phyloP scores from a whole-genome alignment of 2,113 vertebrate genomes.

The Toxotes chatareus region DNA sequence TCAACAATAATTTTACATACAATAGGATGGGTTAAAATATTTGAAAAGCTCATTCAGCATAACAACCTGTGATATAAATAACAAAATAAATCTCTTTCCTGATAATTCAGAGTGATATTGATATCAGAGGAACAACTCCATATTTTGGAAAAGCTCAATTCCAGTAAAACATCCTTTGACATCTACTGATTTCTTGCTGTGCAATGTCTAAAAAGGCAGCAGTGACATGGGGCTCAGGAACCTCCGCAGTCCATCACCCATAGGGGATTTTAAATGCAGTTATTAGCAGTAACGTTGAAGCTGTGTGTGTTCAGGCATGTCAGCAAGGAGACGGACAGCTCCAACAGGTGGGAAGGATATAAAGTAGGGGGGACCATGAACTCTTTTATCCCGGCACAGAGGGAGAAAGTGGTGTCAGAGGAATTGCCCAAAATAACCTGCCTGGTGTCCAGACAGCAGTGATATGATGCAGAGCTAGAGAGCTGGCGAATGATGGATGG shows the following conservation, averaged over 20 bases:
- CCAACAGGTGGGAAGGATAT: slow-evolving; percentile 76
- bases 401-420: slow-evolving; percentile 73
- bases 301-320: slow-evolving; percentile 56
- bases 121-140: background rate
- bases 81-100: background rate
- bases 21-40: background rate
- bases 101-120: background rate
- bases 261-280: slow-evolving; percentile 38
- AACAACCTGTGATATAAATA: background rate
- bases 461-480: slow-evolving; percentile 56
- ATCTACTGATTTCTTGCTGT: background rate
- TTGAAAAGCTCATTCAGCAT: background rate
- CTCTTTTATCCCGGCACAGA: slow-evolving; percentile 69
- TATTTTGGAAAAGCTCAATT: background rate
- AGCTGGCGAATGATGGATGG: slow-evolving; percentile 51
- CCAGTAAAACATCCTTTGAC: background rate
- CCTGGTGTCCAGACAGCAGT: slow-evolving; percentile 52
- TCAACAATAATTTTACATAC: background rate
- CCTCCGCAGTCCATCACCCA: slow-evolving; percentile 12
- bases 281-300: slow-evolving; percentile 50
- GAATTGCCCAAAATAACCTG: slow-evolving; percentile 77
- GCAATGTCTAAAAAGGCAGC: background rate
- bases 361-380: slow-evolving; percentile 48
- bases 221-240: slow-evolving; percentile 9
- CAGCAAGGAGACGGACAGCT: slow-evolving; percentile 65